Percentiles rank a stretch among this genome's conserved stretches.
phyloP scores from a whole-genome alignment of 1,140 invertebrate species.

The Thrips palmi region DNA sequence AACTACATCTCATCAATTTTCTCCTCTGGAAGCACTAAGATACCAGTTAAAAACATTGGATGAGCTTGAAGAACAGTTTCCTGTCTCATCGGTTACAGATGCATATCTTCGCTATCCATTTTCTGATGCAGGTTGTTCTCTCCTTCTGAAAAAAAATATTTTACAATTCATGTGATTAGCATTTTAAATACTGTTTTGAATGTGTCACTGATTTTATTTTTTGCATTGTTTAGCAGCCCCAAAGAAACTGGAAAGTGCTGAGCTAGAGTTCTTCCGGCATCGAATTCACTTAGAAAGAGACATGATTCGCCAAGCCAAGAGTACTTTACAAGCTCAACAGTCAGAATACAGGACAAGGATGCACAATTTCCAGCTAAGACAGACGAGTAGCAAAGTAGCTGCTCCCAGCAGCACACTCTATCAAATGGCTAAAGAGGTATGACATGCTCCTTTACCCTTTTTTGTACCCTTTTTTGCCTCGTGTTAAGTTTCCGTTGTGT shows the following conservation, averaged over 20 bases:
- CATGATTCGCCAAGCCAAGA: constrained; percentile 51
- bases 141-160: no score
- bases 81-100: constrained; percentile 38
- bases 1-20: no score
- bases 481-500: not conserved
- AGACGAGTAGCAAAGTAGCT: no score
- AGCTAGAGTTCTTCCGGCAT: constrained; percentile 61
- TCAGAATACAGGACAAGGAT: no score
- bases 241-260: constrained; percentile 25
- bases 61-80: constrained; percentile 59
- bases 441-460: not conserved
- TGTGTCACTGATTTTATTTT: no score
- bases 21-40: constrained; percentile 52
- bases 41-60: constrained; percentile 59
- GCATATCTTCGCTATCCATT: constrained; percentile 55
- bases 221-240: no score
- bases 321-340: constrained; percentile 38
- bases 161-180: no score
- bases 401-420: no score
- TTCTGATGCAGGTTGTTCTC: constrained; percentile 44
- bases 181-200: no score
- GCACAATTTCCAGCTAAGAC: no score
- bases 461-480: not conserved
- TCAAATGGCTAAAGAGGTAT: no score
- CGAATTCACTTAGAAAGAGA: constrained; percentile 57